phyloP scores from a whole-genome alignment of 2,113 vertebrate species.

The Mohoua ochrocephala region DNA sequence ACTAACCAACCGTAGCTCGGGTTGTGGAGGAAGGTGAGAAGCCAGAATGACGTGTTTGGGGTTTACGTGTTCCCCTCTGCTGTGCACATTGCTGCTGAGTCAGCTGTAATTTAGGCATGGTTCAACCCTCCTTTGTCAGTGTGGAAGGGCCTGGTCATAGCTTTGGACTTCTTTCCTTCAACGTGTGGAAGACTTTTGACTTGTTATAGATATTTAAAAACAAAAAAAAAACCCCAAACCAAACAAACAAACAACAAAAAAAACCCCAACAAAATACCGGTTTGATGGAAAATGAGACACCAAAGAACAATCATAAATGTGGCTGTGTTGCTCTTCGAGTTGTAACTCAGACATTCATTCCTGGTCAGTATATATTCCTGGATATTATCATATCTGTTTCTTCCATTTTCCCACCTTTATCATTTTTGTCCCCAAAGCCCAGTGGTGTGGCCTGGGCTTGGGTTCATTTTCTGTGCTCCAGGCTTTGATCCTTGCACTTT shows the following conservation, averaged over 20 bases:
- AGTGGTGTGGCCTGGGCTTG: not conserved
- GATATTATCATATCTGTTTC: not conserved
- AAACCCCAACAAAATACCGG: not conserved
- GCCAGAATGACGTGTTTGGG: not conserved
- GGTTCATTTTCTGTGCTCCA: not conserved
- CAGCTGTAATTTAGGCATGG: not conserved
- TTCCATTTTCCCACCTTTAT: not conserved
- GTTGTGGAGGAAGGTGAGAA: conserved; percentile 3
- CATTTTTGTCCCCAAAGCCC: not conserved
- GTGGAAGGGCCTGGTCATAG: not conserved
- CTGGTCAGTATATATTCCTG: not conserved
- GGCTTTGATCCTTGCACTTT: not conserved
- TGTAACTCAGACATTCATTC: not conserved
- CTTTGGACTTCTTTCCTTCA: not conserved
- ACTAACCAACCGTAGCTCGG: not conserved
- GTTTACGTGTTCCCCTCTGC: not conserved
- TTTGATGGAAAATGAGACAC: not conserved
- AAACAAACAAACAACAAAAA: not conserved
- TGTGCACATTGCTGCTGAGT: not conserved
- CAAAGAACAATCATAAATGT: not conserved
- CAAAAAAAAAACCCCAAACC: not conserved
- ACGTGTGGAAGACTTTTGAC: not conserved
- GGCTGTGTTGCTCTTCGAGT: not conserved
- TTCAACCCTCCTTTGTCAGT: not conserved
- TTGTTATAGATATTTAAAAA: not conserved